Base-by-base conservation (phyloP, 1,140 invertebrate genomes). In the Oreohelix idahoensis region DNA sequence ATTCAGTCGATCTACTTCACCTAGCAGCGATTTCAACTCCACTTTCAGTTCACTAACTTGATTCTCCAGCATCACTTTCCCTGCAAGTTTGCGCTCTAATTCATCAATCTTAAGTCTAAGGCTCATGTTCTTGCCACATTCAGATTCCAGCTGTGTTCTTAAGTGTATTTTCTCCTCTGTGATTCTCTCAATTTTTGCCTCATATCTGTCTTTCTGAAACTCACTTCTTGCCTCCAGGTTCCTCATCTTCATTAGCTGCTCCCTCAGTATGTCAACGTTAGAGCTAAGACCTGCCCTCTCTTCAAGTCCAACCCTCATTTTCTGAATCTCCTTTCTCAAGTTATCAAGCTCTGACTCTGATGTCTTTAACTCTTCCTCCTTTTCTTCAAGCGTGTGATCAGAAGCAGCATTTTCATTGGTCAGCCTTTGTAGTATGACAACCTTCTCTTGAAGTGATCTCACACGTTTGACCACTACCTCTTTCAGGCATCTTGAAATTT, bases 281-380 rank as follows among this genome's bases (percentile, higher is more conserved):
- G 20, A 5, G 2, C 13, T 8, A 26, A 81, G 45, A 39, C 49
- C 20, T 17, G 20, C 29, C 26, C 38, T 66, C 26, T 71, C 69
- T 32, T 70, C 69, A 66, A 51, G 36, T 13, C 15, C 75, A 17
- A 83, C 70, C 45, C 84, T 88, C 66, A 45, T 45, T 45, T 45
- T 45, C 5, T 85, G 38, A 58, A 87, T 85, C 53, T 89, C 87
- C 38, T 81, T 58, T 35, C 86, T 75, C 2, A 76, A 73, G 11
- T 86, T 82, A 84, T 84, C 86, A 79, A 39, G 86, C 83, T 80
- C 86, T 84, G 74, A 78, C 83, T 13, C 75, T 74, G 69, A 87
- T 79, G 85, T 81, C 36, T 86, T 88, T 13, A 89, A 79, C 42
- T 85, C 77, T 8, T 36, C 58, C 32, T 93, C 91, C 79, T 92